phyloP scores from a whole-genome alignment of 1,140 invertebrate genomes.

The Globodera ellingtonae region DNA sequence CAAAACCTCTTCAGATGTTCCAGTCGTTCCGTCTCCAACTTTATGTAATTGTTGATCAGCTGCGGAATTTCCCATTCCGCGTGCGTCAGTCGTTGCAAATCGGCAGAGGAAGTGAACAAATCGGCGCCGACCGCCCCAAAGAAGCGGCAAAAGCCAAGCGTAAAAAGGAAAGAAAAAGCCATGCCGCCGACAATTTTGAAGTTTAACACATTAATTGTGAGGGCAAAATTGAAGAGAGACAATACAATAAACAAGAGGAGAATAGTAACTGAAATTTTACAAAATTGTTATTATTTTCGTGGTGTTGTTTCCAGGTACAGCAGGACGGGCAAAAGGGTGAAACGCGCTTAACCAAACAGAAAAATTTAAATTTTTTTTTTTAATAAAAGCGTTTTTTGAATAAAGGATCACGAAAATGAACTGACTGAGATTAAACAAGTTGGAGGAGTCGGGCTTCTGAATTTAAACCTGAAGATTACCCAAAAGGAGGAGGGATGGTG shows the following conservation, averaged over 20 bases:
- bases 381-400: too few relatives aligned
- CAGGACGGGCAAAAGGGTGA: too few relatives aligned
- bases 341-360: background rate
- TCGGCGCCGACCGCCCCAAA: constrained; percentile 29
- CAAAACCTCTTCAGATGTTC: constrained; percentile 50
- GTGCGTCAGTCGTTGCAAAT: constrained; percentile 49
- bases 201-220: background rate
- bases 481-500: background rate
- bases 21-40: constrained; percentile 42
- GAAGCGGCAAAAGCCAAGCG: constrained; percentile 5
- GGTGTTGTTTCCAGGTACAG: too few relatives aligned
- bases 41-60: constrained; percentile 54
- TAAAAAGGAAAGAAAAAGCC: constrained; percentile 19
- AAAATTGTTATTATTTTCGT: background rate
- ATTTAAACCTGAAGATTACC: too few relatives aligned
- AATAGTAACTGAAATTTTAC: background rate
- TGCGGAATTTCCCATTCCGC: constrained; percentile 54
- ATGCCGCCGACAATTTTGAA: constrained; percentile 9
- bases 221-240: too few relatives aligned
- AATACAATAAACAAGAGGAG: too few relatives aligned
- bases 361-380: background rate
- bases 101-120: constrained; percentile 55
- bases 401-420: background rate
- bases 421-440: background rate
- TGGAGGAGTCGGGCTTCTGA: too few relatives aligned